Evolutionary conservation across 2,888 invertebrate genomes (phyloP).

Genomic region (Netelia inedita): DNA sequence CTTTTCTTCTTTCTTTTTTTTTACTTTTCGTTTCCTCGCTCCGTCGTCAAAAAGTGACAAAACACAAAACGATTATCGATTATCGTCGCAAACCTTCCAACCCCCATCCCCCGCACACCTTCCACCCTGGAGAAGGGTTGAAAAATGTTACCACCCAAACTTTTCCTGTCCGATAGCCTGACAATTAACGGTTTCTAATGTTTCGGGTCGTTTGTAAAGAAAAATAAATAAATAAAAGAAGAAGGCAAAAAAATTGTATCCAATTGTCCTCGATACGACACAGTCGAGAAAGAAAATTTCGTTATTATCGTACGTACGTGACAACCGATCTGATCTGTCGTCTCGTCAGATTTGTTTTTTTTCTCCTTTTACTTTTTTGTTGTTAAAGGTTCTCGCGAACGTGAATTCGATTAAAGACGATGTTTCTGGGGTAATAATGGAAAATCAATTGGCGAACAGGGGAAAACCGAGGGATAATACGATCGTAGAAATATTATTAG

Average conservation of each 20-base stretch:
- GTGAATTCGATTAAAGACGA: background rate
- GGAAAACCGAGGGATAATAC: background rate
- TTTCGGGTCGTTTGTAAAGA: background rate
- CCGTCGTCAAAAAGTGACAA: background rate
- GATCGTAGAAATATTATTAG: conserved; percentile 46
- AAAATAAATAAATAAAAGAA: background rate
- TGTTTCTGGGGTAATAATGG: conserved; percentile 13
- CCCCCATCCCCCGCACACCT: too few species aligned
- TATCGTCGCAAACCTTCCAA: conserved; percentile 5
- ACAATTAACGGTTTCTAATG: conserved; percentile 16
- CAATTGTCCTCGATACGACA: too few species aligned
- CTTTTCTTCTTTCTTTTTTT: background rate
- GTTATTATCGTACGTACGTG: too few species aligned
- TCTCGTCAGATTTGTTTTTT: conserved; percentile 3
- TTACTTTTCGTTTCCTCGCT: too few species aligned
- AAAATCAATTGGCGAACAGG: background rate
- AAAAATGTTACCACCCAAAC: conserved; percentile 9
- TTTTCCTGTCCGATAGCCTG: conserved; percentile 15
- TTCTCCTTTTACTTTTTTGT: background rate
- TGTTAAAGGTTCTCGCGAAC: background rate
- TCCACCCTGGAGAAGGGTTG: background rate
- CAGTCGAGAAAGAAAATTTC: too few species aligned
- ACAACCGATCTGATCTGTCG: background rate
- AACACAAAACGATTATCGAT: conserved; percentile 42
- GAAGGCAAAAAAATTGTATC: too few species aligned